Evolutionary conservation across 2,113 vertebrate genomes (phyloP), one percentile per base, ranked within the genome.

Genomic region (Pomatorhinus ruficollis): DNA sequence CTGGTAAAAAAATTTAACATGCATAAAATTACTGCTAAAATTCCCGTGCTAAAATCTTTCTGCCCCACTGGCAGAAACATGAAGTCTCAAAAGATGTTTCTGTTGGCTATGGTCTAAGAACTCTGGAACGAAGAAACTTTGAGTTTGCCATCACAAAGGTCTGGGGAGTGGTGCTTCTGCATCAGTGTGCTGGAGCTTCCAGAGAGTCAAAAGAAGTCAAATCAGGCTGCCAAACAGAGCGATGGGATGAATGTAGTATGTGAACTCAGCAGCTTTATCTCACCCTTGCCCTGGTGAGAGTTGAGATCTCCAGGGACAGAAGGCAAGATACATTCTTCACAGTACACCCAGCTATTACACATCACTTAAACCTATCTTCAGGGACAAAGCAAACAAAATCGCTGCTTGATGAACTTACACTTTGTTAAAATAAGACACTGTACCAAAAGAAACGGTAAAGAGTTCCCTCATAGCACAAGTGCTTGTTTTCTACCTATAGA

Each of bases 251-350:
- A 66, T 8, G 5, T 3, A 45, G 20, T 6, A 45, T 42, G 19
- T n/a, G 42, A 83, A 66, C 33, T 87, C 87, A 83, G 90, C 78
- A 97, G 84, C 71, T 88, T 50, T 66, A 17, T 79, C 82, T 92
- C 30, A 28, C 15, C 49, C 39, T 68, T 79, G 33, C 49, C 31
- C 39, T 71, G 75, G 72, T n/a, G 27, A 74, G 61, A 20, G 15
- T 2, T 56, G 64, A 49, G 87, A 69, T 71, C 76, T 83, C 61
- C 63, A 42, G 50, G 33, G 30, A 61, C 47, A 96, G 28, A 69
- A 59, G 86, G 68, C 5, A 94, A 72, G 92, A 78, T 33, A 83
- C 24, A 49, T 50, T 90, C 89, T 87, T 97, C 92, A 91, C 87
- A 95, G 92, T 95, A 95, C 70, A 78, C 71, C 69, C n/a, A 61